phyloP scores from a whole-genome alignment of 2,113 vertebrate genomes.

The Lontra canadensis region DNA sequence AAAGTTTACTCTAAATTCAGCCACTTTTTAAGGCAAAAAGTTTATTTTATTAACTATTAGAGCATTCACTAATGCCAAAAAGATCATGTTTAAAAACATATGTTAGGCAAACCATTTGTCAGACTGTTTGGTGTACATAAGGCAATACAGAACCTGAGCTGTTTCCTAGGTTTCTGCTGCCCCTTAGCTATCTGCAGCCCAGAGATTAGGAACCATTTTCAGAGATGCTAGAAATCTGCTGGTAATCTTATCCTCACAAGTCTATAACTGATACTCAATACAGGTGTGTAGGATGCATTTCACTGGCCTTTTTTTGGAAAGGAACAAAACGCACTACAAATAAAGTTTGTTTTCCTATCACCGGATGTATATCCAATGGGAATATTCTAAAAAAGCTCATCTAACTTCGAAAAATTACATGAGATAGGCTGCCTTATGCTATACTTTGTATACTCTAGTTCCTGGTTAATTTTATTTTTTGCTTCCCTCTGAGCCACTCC shows the following conservation, averaged over 20 bases:
- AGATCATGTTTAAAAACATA: not conserved
- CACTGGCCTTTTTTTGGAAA: not conserved
- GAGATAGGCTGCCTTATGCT: not conserved
- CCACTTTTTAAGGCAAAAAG: not conserved
- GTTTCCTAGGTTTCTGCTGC: not conserved
- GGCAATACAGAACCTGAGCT: not conserved
- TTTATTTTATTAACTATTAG: not conserved
- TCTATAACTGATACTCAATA: not conserved
- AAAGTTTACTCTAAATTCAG: not conserved
- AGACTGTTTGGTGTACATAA: not conserved
- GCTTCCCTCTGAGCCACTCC: not conserved
- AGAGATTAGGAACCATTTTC: not conserved
- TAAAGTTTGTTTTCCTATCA: not conserved
- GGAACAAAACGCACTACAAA: not conserved
- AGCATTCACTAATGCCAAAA: not conserved
- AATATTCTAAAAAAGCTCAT: not conserved
- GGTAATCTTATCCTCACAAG: not conserved
- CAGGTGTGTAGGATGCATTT: not conserved
- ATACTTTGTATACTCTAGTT: not conserved
- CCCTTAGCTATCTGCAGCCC: not conserved
- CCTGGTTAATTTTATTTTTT: not conserved
- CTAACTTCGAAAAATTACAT: not conserved
- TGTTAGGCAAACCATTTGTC: not conserved
- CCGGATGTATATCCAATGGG: not conserved
- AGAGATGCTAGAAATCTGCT: not conserved